phyloP scores from a whole-genome alignment of 2,888 invertebrate genomes.

The Eupeodes luniger region DNA sequence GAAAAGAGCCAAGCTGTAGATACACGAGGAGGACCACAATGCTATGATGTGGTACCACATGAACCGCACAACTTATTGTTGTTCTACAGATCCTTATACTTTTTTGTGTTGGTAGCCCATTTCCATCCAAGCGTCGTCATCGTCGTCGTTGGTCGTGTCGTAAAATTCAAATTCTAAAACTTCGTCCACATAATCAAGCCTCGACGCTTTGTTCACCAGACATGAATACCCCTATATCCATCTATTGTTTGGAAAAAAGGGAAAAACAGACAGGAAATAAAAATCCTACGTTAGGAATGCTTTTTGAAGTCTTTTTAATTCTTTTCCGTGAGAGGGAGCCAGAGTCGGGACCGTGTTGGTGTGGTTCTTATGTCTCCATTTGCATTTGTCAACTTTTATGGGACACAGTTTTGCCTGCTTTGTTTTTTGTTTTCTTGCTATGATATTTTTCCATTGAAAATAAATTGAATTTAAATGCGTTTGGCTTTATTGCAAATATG shows the following conservation, averaged over 20 bases:
- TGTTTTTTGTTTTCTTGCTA: neutral
- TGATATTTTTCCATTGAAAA: slow-evolving; percentile 46
- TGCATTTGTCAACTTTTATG: slow-evolving; percentile 24
- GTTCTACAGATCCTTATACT: neutral
- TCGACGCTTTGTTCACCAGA: neutral
- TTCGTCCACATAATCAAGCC: slow-evolving; percentile 50
- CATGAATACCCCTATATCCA: neutral
- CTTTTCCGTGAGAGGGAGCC: neutral
- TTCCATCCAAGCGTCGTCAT: slow-evolving; percentile 22
- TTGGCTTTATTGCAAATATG: slow-evolving; percentile 56
- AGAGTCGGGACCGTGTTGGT: neutral
- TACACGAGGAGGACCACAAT: neutral
- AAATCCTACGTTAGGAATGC: slow-evolving; percentile 22
- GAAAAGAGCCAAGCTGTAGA: slow-evolving; percentile 2
- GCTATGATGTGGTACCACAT: neutral
- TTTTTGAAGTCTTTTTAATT: slow-evolving; percentile 54
- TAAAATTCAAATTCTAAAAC: slow-evolving; percentile 69
- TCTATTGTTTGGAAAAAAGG: neutral
- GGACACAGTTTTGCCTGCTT: neutral
- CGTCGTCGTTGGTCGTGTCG: slow-evolving; percentile 23
- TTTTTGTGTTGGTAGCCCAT: slow-evolving; percentile 5
- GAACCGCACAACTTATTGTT: slow-evolving; percentile 12
- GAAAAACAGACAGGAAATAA: slow-evolving; percentile 14
- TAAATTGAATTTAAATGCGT: slow-evolving; percentile 68
- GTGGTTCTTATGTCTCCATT: slow-evolving; percentile 33